Evolutionary conservation across 1,140 invertebrate species (phyloP).

Genomic region (Drosophila neocordata): DNA sequence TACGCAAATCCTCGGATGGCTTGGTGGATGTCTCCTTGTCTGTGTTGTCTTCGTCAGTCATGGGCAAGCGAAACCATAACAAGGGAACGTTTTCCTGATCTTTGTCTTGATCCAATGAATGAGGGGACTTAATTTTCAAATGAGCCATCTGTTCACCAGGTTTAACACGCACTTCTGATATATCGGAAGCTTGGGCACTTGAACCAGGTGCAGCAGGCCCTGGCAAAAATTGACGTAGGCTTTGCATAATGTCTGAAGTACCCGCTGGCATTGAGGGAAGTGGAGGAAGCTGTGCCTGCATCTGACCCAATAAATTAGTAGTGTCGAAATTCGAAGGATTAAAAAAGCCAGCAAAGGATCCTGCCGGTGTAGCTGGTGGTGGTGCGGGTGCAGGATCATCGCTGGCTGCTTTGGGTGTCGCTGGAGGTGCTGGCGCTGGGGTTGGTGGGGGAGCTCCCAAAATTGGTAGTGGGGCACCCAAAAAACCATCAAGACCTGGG

Average conservation of each 20-base stretch:
- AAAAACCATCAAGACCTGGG: constrained; percentile 21
- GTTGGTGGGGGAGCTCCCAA: constrained; percentile 9
- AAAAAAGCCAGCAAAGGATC: neutral
- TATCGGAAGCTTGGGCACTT: constrained; percentile 57
- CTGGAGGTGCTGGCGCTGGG: neutral
- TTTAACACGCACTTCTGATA: constrained; percentile 70
- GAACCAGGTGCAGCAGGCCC: constrained; percentile 5
- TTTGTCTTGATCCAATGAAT: constrained; percentile 26
- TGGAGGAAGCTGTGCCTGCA: constrained; percentile 13
- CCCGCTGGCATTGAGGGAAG: constrained; percentile 9
- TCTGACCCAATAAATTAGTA: constrained; percentile 33
- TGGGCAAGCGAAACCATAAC: constrained; percentile 62
- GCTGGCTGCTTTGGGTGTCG: constrained; percentile 9
- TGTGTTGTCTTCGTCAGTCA: neutral
- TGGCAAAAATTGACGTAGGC: constrained; percentile 39
- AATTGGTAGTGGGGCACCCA: constrained; percentile 30
- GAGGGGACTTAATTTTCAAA: constrained; percentile 46
- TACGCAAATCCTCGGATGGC: constrained; percentile 39
- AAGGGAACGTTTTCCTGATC: constrained; percentile 39
- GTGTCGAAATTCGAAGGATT: constrained; percentile 26
- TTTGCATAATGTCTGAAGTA: constrained; percentile 27
- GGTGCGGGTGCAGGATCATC: constrained; percentile 15
- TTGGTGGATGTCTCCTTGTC: constrained; percentile 12
- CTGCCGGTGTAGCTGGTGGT: neutral
- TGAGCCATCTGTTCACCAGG: constrained; percentile 38